Evolutionary conservation across 2,888 invertebrate species (phyloP).

Genomic region (Drosophila meridionalis): DNA sequence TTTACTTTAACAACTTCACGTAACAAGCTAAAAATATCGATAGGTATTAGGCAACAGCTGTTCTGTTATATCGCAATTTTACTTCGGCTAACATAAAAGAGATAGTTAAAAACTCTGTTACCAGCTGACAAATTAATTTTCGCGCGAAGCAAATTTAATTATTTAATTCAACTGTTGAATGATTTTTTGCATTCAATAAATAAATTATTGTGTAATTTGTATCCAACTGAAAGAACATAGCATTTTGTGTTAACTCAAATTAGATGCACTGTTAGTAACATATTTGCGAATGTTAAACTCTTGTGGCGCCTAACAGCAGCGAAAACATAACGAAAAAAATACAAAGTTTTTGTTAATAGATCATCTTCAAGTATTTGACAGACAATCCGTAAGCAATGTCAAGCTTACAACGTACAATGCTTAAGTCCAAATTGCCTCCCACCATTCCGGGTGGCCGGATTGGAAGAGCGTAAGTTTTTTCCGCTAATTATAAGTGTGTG

Average conservation of each 20-base stretch:
- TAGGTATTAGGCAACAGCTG: constrained; percentile 23
- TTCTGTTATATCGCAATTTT: not conserved
- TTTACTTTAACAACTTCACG: rapidly evolving
- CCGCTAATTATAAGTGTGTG: constrained; percentile 13
- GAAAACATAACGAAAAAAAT: constrained; percentile 43
- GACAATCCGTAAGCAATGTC: constrained; percentile 86
- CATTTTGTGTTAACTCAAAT: not conserved
- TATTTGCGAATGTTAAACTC: constrained; percentile 20
- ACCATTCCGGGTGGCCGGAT: constrained; percentile 85
- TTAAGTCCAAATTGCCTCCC: constrained; percentile 89
- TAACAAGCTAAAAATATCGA: not conserved
- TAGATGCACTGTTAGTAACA: constrained; percentile 28
- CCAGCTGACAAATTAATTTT: not conserved
- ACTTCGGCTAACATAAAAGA: not conserved
- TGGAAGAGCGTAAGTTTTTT: constrained; percentile 82
- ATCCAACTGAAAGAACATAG: too few species aligned
- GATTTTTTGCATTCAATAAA: not conserved
- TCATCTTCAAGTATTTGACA: constrained; percentile 29
- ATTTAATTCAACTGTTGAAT: not conserved
- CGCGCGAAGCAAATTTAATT: not conserved
- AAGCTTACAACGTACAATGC: constrained; percentile 89
- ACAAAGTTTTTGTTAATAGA: constrained; percentile 28
- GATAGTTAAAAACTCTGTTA: not conserved
- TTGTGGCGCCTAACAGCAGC: constrained; percentile 34
- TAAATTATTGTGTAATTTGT: not conserved